Conservation (phyloP, 1,140 invertebrate genomes). For the Araneus ventricosus region DNA sequence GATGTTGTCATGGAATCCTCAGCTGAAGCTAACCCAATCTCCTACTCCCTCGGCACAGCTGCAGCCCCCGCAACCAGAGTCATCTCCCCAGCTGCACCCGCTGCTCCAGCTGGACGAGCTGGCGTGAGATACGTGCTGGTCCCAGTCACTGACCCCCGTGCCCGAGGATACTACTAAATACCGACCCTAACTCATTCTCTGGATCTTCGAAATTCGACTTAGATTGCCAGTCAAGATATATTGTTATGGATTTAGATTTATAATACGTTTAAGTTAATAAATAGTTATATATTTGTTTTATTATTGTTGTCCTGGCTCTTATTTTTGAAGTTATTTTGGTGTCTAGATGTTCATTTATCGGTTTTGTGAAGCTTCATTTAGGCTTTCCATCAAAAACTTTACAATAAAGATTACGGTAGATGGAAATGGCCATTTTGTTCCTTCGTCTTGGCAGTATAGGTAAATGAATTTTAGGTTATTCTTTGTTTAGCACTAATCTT, state of each 20-base stretch:
- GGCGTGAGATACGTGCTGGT: constrained; percentile 40
- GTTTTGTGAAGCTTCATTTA: too few relatives aligned
- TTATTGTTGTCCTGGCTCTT: not conserved
- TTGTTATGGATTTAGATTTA: not conserved
- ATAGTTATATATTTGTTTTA: not conserved
- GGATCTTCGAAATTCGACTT: not conserved
- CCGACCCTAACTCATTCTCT: not conserved
- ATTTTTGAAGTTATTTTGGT: not conserved
- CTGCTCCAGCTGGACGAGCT: not conserved
- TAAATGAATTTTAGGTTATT: too few relatives aligned
- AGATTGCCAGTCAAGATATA: not conserved
- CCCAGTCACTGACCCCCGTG: constrained; percentile 29
- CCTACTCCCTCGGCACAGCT: not conserved
- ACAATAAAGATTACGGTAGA: too few relatives aligned
- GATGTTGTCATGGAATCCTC: constrained; percentile 42
- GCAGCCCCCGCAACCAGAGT: not conserved
- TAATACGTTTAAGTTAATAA: not conserved
- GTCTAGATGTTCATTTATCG: not conserved
- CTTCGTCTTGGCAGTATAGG: too few relatives aligned
- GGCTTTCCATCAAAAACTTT: too few relatives aligned
- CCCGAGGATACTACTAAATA: constrained; percentile 47
- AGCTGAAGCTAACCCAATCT: not conserved
- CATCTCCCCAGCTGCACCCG: not conserved
- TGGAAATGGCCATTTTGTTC: too few relatives aligned
- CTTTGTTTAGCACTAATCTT: too few relatives aligned